A percentile compares a stretch with the other conserved stretches of the same genome.
Conservation (phyloP, 2,113 vertebrate genomes). For the Naja naja region DNA sequence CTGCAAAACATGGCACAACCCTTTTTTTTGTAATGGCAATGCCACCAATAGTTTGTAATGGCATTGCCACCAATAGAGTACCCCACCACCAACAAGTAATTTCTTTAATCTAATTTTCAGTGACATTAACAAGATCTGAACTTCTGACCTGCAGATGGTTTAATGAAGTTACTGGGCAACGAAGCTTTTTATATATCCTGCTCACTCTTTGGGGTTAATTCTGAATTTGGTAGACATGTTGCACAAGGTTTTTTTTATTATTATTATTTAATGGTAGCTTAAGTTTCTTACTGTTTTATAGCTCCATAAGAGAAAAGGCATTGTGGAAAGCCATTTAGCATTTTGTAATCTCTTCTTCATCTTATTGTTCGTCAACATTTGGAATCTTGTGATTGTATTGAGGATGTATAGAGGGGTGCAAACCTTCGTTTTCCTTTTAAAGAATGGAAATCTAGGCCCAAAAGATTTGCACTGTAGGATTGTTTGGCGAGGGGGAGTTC, state of each 20-base stretch:
- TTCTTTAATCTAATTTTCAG: slow-evolving; percentile 66
- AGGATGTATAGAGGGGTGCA: no score
- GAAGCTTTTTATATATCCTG: slow-evolving; percentile 12
- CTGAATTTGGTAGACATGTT: not conserved
- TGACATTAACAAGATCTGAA: slow-evolving; percentile 67
- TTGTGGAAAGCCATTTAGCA: not conserved
- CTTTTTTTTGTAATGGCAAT: slow-evolving; percentile 39
- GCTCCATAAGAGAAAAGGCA: not conserved
- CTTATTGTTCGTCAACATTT: not conserved
- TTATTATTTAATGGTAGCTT: not conserved
- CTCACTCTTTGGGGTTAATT: slow-evolving; percentile 19
- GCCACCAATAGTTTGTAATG: slow-evolving; percentile 51
- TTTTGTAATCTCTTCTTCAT: not conserved
- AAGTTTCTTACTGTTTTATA: not conserved
- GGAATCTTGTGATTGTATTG: not conserved
- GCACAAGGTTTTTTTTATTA: not conserved
- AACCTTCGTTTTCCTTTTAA: not conserved
- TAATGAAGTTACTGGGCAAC: slow-evolving; percentile 68
- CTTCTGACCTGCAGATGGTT: slow-evolving; percentile 64
- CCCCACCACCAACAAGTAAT: slow-evolving; percentile 49
- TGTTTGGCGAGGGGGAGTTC: not conserved
- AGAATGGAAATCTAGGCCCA: not conserved
- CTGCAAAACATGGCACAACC: slow-evolving; percentile 26
- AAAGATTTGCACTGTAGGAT: not conserved
- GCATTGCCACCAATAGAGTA: slow-evolving; percentile 56